Base-by-base conservation (phyloP, 2,888 invertebrate genomes). In the Tetramorium bicarinatum region DNA sequence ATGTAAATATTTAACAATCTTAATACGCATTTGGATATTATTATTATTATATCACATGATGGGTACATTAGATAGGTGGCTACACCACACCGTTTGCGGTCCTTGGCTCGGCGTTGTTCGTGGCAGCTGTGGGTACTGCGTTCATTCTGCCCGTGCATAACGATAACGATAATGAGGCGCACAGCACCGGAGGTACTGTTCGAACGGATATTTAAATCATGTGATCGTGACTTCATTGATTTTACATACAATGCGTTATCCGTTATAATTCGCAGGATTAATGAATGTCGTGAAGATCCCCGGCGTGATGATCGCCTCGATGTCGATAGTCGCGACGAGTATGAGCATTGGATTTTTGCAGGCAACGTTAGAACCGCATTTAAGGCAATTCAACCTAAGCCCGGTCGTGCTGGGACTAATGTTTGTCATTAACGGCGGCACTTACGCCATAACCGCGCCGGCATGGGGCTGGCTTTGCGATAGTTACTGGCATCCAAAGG, bases 311-410 rank as follows among this genome's bases (percentile, higher is more conserved):
- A 94, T 98, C 59, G 96, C 97, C 0, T 96, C 97, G 61, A 95
- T 96, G 83, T 97, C 97, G 92, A 97, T 98, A 91, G 96, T 97
- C 85, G 97, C 96, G 0, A 97, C 97, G 0, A 97, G 97, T 86
- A 96, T 97, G 96, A 97, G 97, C 89, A 97, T 98, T 74, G 98
- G 98, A 29, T 99, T 98, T 94, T 95, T 99, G 34, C 97, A 98
- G 93, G 98, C 99, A 0, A 98, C 98, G 0, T 95, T 99, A 34
- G 98, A 98, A 90, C 98, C 98, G 0, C 99, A 99, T 95, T 95
- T 99, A n/a, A 94, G 97, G 87, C 95, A 96, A 95, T 97, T 97
- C 92, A 90, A 96, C 2, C 95, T 98, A 84, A 96, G 97, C 0
- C 97, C 97, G 0, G 96, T 97, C 66, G 93, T 97, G 15, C 95